phyloP scores from a whole-genome alignment of 1,140 invertebrate species.

The Holcopasites calliopsidis region DNA sequence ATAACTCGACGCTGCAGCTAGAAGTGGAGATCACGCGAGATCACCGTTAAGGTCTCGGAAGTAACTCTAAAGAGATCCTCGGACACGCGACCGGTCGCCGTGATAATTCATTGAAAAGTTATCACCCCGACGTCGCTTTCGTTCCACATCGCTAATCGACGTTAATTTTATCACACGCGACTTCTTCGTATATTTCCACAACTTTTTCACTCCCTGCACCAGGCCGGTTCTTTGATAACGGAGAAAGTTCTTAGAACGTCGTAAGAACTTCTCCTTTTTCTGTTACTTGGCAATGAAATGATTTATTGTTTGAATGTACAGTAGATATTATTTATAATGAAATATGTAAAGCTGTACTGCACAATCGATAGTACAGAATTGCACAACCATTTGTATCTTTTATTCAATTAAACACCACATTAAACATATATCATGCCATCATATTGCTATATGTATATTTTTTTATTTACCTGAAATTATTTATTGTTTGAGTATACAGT shows the following conservation, averaged over 20 bases:
- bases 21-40: conserved; percentile 46
- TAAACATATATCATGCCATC: no score
- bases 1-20: conserved; percentile 36
- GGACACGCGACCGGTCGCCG: conserved; percentile 47
- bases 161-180: conserved; percentile 41
- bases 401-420: no score
- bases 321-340: no score
- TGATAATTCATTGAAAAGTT: conserved; percentile 57
- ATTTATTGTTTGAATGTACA: no score
- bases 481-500: no score
- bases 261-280: background rate
- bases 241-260: conserved; percentile 22
- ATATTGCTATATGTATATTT: no score
- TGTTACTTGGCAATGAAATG: background rate
- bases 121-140: conserved; percentile 39
- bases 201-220: background rate
- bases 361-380: no score
- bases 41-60: conserved; percentile 58
- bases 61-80: conserved; percentile 42
- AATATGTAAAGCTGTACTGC: no score
- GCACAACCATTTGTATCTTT: no score
- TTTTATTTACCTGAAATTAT: no score
- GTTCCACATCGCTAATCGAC: conserved; percentile 16
- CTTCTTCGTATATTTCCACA: conserved; percentile 5
- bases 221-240: background rate